Conservation (phyloP, 1,140 invertebrate genomes). For the Bombus haemorrhoidalis region DNA sequence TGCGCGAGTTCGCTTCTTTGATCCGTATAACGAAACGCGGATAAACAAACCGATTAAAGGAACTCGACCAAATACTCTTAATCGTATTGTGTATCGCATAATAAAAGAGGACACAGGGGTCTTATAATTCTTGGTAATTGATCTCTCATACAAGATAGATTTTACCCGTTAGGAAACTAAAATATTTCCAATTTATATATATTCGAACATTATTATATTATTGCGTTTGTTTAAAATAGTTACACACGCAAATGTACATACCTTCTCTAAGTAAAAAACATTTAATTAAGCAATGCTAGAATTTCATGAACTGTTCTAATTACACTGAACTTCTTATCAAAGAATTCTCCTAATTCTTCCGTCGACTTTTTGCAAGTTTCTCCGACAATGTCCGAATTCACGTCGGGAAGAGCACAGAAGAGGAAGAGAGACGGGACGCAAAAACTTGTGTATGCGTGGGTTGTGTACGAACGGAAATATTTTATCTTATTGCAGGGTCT, state of each 20-base stretch:
- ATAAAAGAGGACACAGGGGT: background rate
- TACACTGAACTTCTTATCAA: background rate
- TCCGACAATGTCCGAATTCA: background rate
- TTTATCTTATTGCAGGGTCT: slow-evolving; percentile 81
- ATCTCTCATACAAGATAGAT: background rate
- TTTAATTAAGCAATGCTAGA: too few species aligned
- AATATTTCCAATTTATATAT: background rate
- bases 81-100: background rate
- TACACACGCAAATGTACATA: too few species aligned
- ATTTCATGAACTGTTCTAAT: background rate
- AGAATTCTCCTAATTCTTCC: background rate
- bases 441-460: background rate
- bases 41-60: slow-evolving; percentile 16
- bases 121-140: background rate
- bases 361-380: background rate
- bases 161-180: background rate
- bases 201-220: background rate
- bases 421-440: background rate
- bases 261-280: too few species aligned
- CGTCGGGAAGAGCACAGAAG: background rate
- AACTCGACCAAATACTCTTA: background rate
- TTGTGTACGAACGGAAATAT: background rate
- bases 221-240: too few species aligned
- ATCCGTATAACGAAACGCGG: background rate
- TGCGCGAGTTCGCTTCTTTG: background rate